Conservation (phyloP, 2,888 invertebrate genomes). For the Crepidodera aurea region DNA sequence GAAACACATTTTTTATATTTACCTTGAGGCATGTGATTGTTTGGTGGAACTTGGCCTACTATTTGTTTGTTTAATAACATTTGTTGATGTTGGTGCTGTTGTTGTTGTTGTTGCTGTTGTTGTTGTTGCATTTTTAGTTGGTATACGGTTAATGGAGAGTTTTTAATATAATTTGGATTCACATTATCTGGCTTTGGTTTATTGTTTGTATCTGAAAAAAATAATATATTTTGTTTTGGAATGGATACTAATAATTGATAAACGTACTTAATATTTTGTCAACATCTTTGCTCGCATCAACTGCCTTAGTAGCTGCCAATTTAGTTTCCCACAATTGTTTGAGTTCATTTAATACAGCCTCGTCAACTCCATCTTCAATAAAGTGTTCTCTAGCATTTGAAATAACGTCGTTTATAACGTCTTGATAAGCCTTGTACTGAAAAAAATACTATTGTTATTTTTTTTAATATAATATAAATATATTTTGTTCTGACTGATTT, state of each 20-base stretch:
- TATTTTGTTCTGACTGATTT: no score
- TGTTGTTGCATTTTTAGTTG: constrained; percentile 34
- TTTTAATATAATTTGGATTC: constrained; percentile 29
- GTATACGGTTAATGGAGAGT: constrained; percentile 60
- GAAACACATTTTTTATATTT: not conserved
- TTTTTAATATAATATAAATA: no score
- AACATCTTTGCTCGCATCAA: constrained; percentile 67
- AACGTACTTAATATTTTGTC: constrained; percentile 44
- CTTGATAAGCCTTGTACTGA: constrained; percentile 73
- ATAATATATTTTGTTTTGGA: no score
- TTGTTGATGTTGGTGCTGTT: constrained; percentile 39
- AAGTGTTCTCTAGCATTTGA: constrained; percentile 92
- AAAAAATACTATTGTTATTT: no score
- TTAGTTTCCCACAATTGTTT: constrained; percentile 95
- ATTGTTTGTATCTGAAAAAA: constrained; percentile 33
- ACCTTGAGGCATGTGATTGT: constrained; percentile 46
- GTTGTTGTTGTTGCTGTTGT: constrained; percentile 7
- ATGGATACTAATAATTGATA: no score
- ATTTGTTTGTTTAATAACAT: constrained; percentile 41
- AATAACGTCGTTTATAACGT: constrained; percentile 97
- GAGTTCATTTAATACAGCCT: constrained; percentile 93
- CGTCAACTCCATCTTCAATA: constrained; percentile 96
- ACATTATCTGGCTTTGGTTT: constrained; percentile 38
- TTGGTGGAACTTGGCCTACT: constrained; percentile 46
- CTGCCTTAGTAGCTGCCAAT: constrained; percentile 86